Evolutionary conservation across 2,888 invertebrate genomes (phyloP).

Genomic region (Napeogenes inachia): DNA sequence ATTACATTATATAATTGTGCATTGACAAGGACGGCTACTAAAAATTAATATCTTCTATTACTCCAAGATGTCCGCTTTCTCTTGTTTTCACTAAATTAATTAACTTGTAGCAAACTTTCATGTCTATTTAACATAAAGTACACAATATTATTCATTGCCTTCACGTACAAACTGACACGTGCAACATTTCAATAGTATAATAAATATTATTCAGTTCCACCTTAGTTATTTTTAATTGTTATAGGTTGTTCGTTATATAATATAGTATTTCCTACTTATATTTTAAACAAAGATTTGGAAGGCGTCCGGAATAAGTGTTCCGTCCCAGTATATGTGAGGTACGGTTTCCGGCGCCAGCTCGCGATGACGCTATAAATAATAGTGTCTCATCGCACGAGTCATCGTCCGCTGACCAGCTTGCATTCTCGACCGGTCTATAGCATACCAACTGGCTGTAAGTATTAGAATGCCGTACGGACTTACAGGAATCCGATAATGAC

Average conservation of each 20-base stretch:
- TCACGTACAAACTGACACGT: background rate
- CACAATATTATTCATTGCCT: slow-evolving; percentile 1
- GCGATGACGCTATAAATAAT: slow-evolving; percentile 70
- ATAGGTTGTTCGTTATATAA: too few relatives aligned
- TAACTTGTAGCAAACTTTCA: slow-evolving; percentile 15
- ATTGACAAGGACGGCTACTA: slow-evolving; percentile 15
- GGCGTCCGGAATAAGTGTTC: slow-evolving; percentile 36
- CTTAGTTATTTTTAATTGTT: too few relatives aligned
- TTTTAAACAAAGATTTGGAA: too few relatives aligned
- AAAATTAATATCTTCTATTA: slow-evolving; percentile 14
- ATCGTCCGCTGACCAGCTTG: slow-evolving; percentile 60
- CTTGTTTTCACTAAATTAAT: slow-evolving; percentile 23
- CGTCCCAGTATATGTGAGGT: slow-evolving; percentile 58
- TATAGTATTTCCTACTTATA: too few relatives aligned
- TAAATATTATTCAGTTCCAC: too few relatives aligned
- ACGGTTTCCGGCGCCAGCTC: slow-evolving; percentile 71
- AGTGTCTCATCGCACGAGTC: slow-evolving; percentile 70
- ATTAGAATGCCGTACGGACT: slow-evolving; percentile 22
- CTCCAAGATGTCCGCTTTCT: slow-evolving; percentile 21
- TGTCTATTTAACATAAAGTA: slow-evolving; percentile 9
- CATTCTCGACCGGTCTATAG: slow-evolving; percentile 51
- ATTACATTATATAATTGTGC: slow-evolving; percentile 4
- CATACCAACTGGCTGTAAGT: slow-evolving; percentile 45
- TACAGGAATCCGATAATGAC: slow-evolving; percentile 20
- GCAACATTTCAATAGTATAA: background rate